phyloP scores from a whole-genome alignment of 2,888 invertebrate species.

The Selenia dentaria region DNA sequence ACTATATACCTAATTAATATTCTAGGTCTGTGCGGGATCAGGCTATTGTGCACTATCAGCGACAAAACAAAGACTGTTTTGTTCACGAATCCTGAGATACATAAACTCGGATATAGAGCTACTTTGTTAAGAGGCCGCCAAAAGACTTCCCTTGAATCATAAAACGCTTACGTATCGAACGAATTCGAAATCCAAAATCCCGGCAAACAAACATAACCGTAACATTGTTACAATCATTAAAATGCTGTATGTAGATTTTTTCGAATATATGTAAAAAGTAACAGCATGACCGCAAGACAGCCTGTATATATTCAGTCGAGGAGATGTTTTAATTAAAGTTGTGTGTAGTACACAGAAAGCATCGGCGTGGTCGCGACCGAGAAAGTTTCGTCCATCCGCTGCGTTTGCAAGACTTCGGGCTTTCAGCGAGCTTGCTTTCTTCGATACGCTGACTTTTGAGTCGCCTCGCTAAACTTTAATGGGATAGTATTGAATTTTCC shows the following conservation, averaged over 20 bases:
- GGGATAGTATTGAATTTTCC: too few relatives aligned
- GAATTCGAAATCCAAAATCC: too few relatives aligned
- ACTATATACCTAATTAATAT: constrained; percentile 30
- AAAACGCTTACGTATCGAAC: too few relatives aligned
- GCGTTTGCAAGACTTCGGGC: constrained; percentile 26
- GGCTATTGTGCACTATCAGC: constrained; percentile 21
- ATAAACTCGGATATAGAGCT: constrained; percentile 20
- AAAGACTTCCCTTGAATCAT: constrained; percentile 21
- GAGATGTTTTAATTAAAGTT: too few relatives aligned
- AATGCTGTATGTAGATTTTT: too few relatives aligned
- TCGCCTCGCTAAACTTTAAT: too few relatives aligned
- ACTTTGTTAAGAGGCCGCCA: constrained; percentile 24
- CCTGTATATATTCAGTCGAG: too few relatives aligned
- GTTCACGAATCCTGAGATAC: constrained; percentile 9
- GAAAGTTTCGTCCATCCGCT: constrained; percentile 36
- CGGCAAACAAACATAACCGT: too few relatives aligned
- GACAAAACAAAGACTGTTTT: constrained; percentile 24
- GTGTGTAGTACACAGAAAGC: too few relatives aligned
- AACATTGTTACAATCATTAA: too few relatives aligned
- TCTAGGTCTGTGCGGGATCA: constrained; percentile 16
- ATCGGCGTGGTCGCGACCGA: constrained; percentile 24
- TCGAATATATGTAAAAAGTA: too few relatives aligned
- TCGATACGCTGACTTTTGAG: constrained; percentile 33
- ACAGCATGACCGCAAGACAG: too few relatives aligned
- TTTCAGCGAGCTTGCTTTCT: constrained; percentile 31